These are phyloP conservation scores for Ovibos moschatus DNA, from an alignment of 2,113 vertebrate genomes.

Conservation along the genomic window DNA sequence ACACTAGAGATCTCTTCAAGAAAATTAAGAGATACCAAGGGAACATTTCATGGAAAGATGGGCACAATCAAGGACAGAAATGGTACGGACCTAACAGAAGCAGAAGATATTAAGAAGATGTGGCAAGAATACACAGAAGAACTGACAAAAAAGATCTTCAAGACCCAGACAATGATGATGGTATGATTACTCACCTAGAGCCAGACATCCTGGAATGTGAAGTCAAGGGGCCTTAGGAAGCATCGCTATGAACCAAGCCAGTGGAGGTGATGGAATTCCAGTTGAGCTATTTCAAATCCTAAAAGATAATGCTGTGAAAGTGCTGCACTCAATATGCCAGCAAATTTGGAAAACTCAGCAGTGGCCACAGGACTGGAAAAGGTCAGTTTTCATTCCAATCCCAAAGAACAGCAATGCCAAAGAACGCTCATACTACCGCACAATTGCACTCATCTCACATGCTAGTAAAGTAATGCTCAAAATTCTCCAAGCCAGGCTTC, in stretches of 20 bases:
- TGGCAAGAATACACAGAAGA: neutral
- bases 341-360: neutral
- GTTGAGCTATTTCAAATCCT: neutral
- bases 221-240: neutral
- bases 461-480: neutral
- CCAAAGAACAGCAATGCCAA: neutral
- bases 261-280: neutral
- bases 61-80: neutral
- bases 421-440: fast-evolving
- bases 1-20: neutral
- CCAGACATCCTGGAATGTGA: neutral
- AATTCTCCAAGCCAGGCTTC: neutral
- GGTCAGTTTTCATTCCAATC: neutral
- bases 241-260: fast-evolving
- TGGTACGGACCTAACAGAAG: neutral
- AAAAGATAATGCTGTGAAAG: neutral
- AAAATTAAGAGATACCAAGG: neutral
- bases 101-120: neutral
- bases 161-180: neutral
- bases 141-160: neutral
- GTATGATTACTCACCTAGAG: neutral
- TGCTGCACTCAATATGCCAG: fast-evolving
- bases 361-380: neutral
- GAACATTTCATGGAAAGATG: neutral
- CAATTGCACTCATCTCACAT: fast-evolving